Evolutionary conservation across 2,888 invertebrate species (phyloP).

Genomic region (Hydropsyche betteni): DNA sequence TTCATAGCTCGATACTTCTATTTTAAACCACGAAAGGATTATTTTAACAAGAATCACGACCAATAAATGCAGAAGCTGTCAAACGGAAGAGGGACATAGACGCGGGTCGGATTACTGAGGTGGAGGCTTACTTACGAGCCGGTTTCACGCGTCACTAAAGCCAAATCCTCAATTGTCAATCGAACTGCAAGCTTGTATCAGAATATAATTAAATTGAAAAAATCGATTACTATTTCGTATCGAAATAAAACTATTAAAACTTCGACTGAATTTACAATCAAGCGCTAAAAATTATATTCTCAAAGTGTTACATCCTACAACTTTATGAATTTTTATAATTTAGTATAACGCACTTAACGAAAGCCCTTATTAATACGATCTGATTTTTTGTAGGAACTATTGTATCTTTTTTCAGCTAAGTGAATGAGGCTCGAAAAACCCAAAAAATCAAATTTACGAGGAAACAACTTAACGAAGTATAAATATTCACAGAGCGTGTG

Average conservation of each 20-base stretch:
- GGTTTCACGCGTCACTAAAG: slow-evolving; percentile 51
- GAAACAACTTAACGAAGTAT: not conserved
- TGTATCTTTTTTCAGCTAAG: not conserved
- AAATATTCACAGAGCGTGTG: slow-evolving; percentile 9
- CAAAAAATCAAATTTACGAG: not conserved
- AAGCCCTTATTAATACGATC: no score
- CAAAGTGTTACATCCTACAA: no score
- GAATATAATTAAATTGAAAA: slow-evolving; percentile 10
- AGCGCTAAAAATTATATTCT: no score
- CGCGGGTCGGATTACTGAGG: slow-evolving; percentile 28
- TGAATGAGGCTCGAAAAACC: not conserved
- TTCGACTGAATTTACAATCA: no score
- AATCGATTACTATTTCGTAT: not conserved
- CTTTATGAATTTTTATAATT: no score
- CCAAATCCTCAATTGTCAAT: slow-evolving; percentile 46
- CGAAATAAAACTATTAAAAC: no score
- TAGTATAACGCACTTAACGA: no score
- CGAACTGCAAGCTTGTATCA: slow-evolving; percentile 44
- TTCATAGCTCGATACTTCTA: no score
- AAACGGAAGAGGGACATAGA: slow-evolving; percentile 40
- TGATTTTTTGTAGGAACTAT: no score
- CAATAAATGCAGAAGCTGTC: slow-evolving; percentile 44
- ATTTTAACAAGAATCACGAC: not conserved
- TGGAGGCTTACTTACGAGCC: slow-evolving; percentile 41
- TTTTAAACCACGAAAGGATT: no score